A percentile compares a stretch with the other conserved stretches of the same genome.
Conservation (phyloP, 2,888 invertebrate species). For the Myopa testacea region DNA sequence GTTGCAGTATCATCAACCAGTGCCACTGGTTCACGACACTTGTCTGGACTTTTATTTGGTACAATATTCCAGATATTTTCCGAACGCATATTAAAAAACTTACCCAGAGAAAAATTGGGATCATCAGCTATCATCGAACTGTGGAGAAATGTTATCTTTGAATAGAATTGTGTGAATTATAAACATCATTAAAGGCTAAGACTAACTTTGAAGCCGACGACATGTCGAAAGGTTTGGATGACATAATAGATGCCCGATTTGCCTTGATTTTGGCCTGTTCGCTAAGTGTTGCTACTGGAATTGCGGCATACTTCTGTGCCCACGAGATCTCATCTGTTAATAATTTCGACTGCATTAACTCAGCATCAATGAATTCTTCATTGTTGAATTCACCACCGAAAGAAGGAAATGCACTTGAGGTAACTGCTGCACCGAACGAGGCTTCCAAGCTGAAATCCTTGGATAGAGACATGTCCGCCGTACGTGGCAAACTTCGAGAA, state of each 20-base stretch:
- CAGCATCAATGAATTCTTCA: slow-evolving; percentile 62
- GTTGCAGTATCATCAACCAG: slow-evolving; percentile 49
- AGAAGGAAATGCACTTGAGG: slow-evolving; percentile 36
- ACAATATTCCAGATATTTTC: slow-evolving; percentile 62
- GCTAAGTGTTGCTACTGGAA: slow-evolving; percentile 60
- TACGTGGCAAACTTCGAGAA: slow-evolving; percentile 60
- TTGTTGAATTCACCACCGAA: slow-evolving; percentile 30
- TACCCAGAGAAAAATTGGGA: slow-evolving; percentile 64
- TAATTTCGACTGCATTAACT: slow-evolving; percentile 63
- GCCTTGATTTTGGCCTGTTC: slow-evolving; percentile 55
- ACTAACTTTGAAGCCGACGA: slow-evolving; percentile 53
- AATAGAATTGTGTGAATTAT: not conserved
- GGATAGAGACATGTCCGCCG: slow-evolving; percentile 60
- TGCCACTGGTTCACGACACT: slow-evolving; percentile 50
- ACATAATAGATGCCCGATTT: slow-evolving; percentile 26
- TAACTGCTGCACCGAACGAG: slow-evolving; percentile 51
- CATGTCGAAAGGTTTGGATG: slow-evolving; percentile 46
- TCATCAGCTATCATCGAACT: slow-evolving; percentile 59
- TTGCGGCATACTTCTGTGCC: slow-evolving; percentile 64
- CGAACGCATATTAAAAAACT: slow-evolving; percentile 62
- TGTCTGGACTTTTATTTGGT: slow-evolving; percentile 52
- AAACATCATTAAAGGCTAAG: not conserved
- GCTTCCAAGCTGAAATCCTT: slow-evolving; percentile 47
- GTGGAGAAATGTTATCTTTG: not conserved
- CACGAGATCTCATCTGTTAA: slow-evolving; percentile 63